A percentile compares a stretch with the other conserved stretches of the same genome.
Evolutionary conservation across 1,140 invertebrate genomes (phyloP).

Genomic region (Anthonomus grandis): DNA sequence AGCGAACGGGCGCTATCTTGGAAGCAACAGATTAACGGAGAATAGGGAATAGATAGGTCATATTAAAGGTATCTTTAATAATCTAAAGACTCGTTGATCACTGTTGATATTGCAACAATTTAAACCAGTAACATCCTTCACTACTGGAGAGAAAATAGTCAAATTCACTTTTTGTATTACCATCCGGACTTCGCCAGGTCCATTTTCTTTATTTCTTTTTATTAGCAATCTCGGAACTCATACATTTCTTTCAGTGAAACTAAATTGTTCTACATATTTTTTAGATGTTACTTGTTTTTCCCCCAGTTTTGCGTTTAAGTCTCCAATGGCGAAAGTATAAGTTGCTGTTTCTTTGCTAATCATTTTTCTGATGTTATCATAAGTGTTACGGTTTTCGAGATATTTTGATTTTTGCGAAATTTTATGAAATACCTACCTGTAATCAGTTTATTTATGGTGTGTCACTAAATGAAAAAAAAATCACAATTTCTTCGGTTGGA

Average conservation of each 20-base stretch:
- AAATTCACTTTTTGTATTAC: not conserved
- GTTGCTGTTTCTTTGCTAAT: too few relatives aligned
- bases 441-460: not conserved
- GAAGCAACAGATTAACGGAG: too few relatives aligned
- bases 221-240: not conserved
- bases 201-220: constrained; percentile 1
- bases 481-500: not conserved
- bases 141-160: not conserved
- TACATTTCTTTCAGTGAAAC: too few relatives aligned
- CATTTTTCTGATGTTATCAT: constrained; percentile 1
- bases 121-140: too few relatives aligned
- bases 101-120: too few relatives aligned
- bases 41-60: too few relatives aligned
- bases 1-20: too few relatives aligned
- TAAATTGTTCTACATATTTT: too few relatives aligned
- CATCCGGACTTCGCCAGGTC: not conserved
- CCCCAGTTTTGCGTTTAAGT: not conserved
- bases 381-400: not conserved
- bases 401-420: not conserved
- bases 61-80: too few relatives aligned
- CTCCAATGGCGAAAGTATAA: too few relatives aligned
- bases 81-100: too few relatives aligned
- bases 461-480: not conserved
- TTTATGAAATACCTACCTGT: not conserved
- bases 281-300: not conserved